phyloP scores from a whole-genome alignment of 2,888 invertebrate genomes.

The Punctoribates punctum region DNA sequence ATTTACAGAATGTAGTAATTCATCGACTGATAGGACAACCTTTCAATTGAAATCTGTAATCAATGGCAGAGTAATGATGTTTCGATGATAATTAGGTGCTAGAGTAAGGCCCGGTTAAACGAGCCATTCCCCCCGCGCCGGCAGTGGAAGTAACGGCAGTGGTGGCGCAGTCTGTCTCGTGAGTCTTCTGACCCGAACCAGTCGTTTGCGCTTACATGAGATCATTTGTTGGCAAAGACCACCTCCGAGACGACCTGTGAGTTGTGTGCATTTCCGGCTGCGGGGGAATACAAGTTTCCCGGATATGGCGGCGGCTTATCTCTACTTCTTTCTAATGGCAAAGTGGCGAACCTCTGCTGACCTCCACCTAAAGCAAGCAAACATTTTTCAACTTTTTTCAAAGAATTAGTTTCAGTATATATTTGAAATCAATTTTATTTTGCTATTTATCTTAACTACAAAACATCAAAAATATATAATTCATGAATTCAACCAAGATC shows the following conservation, averaged over 20 bases:
- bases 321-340: conserved; percentile 44
- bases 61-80: neutral
- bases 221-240: conserved; percentile 17
- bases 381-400: conserved; percentile 14
- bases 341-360: conserved; percentile 41
- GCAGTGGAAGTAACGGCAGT: conserved; percentile 12
- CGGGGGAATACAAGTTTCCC: conserved; percentile 43
- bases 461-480: too few relatives aligned
- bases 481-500: too few relatives aligned
- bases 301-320: conserved; percentile 46
- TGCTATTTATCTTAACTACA: too few relatives aligned
- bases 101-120: neutral
- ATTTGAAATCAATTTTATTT: too few relatives aligned
- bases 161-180: conserved; percentile 1
- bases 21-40: neutral
- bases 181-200: conserved; percentile 15
- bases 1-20: too few relatives aligned
- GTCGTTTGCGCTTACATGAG: conserved; percentile 10
- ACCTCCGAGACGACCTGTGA: conserved; percentile 28
- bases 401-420: neutral
- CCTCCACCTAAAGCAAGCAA: conserved; percentile 40
- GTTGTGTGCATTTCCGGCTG: conserved; percentile 27
- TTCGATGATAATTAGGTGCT: neutral
- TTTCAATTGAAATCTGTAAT: neutral
- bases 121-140: conserved; percentile 36